Conservation (phyloP, 23 tunicate species). For the Trididemnum miniatum region DNA sequence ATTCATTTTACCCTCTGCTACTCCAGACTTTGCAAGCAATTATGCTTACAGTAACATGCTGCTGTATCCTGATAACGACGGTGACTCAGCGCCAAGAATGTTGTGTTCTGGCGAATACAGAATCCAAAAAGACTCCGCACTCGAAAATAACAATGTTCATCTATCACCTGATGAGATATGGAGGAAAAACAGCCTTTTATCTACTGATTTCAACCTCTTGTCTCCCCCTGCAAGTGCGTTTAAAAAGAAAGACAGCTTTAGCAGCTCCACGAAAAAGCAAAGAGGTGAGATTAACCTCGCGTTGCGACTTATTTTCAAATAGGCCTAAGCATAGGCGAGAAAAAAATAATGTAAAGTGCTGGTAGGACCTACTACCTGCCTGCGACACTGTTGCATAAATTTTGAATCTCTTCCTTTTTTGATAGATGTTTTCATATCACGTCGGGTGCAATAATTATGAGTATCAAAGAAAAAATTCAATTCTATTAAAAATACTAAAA, state of each 20-base stretch:
- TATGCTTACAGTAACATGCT: neutral
- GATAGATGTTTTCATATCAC: too few species aligned
- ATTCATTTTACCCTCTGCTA: neutral
- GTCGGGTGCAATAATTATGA: too few species aligned
- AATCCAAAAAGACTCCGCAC: neutral
- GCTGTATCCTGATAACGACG: neutral
- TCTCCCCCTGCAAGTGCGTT: constrained; percentile 2
- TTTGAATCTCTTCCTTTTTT: too few species aligned
- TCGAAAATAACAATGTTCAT: neutral
- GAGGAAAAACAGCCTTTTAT: neutral
- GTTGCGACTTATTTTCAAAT: too few species aligned
- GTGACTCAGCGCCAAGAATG: neutral
- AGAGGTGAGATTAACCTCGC: constrained; percentile 22
- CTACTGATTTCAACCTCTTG: neutral
- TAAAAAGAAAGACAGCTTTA: neutral
- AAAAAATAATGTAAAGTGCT: too few species aligned
- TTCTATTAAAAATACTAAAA: too few species aligned
- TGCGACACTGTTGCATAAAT: too few species aligned
- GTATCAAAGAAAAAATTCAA: too few species aligned
- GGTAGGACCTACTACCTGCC: too few species aligned
- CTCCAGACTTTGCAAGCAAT: neutral
- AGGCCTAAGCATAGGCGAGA: too few species aligned
- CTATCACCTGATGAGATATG: neutral
- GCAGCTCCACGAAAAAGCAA: neutral
- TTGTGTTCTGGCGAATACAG: neutral